A percentile compares a stretch with the other conserved stretches of the same genome.
Evolutionary conservation across 2,113 vertebrate species (phyloP).

Genomic region (Anoura caudifer): DNA sequence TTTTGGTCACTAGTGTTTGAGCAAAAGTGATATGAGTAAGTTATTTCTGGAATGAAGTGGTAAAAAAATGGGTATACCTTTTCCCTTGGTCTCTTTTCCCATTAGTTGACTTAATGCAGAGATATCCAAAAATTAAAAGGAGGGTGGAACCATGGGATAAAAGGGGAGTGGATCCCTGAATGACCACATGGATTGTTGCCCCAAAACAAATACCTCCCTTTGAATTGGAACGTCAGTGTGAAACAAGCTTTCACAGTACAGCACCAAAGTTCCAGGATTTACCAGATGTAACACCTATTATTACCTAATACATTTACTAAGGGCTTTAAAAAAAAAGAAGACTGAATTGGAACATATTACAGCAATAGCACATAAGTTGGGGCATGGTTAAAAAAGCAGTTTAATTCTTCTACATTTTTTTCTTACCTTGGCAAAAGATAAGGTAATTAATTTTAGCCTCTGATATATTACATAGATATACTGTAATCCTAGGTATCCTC

Average conservation of each 20-base stretch:
- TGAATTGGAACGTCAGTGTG: neutral
- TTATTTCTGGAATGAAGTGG: neutral
- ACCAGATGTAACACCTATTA: neutral
- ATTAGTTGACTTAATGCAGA: neutral
- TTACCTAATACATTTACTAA: neutral
- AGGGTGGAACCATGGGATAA: neutral
- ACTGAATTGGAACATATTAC: neutral
- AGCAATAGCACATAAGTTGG: neutral
- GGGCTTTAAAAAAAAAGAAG: neutral
- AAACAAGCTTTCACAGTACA: neutral
- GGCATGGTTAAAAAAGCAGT: neutral
- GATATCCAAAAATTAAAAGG: neutral
- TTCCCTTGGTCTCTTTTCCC: neutral
- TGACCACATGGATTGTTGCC: neutral
- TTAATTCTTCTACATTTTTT: neutral
- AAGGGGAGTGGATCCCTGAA: neutral
- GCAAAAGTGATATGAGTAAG: neutral
- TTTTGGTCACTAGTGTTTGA: neutral
- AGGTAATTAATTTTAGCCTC: neutral
- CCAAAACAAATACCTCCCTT: neutral
- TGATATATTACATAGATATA: neutral
- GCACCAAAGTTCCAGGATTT: neutral
- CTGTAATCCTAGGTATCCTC: neutral
- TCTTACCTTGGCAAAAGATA: neutral
- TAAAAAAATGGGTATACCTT: neutral